Percentiles rank a stretch among this genome's conserved stretches.
Conservation (phyloP, 2,888 invertebrate species). For the Aricia artaxerxes region DNA sequence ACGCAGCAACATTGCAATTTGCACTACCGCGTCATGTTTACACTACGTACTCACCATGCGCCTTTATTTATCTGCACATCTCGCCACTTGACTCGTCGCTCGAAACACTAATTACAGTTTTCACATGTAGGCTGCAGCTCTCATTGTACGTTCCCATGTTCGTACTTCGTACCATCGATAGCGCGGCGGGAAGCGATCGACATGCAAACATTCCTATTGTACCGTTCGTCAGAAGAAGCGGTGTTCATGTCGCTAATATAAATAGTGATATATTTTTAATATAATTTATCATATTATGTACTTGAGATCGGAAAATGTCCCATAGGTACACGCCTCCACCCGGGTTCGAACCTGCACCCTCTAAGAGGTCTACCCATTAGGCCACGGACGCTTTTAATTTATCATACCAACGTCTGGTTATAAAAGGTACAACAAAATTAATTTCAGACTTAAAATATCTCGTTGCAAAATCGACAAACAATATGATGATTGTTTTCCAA, state of each 20-base stretch:
- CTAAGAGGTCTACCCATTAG: too few species aligned
- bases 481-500: not conserved
- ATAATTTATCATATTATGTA: too few species aligned
- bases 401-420: too few species aligned
- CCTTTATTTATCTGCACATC: conserved; percentile 18
- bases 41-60: not conserved
- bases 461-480: not conserved
- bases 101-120: conserved; percentile 71
- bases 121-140: conserved; percentile 52
- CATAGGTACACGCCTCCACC: too few species aligned
- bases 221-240: not conserved
- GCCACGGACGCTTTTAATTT: too few species aligned
- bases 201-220: conserved; percentile 4
- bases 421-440: not conserved
- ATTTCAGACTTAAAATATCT: not conserved
- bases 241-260: not conserved
- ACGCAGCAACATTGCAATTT: too few species aligned
- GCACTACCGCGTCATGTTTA: not conserved
- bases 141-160: conserved; percentile 41
- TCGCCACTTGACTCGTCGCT: conserved; percentile 42
- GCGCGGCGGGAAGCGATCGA: not conserved
- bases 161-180: conserved; percentile 1
- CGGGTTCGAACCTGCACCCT: too few species aligned
- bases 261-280: too few species aligned
- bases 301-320: too few species aligned